phyloP scores from a whole-genome alignment of 23 tunicate genomes.

The Styela clava region DNA sequence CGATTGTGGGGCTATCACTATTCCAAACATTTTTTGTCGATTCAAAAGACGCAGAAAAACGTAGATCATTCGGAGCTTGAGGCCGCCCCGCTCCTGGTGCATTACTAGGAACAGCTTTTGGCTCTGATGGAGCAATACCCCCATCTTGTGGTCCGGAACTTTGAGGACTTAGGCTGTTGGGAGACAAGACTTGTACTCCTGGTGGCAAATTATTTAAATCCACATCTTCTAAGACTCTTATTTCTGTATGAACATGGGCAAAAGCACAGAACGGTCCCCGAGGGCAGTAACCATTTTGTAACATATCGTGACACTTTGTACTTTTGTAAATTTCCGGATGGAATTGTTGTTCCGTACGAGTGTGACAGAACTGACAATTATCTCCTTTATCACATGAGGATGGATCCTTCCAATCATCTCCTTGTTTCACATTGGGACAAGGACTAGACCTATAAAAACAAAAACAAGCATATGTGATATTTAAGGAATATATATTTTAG shows the following conservation, averaged over 20 bases:
- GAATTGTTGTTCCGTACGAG: conserved; percentile 98
- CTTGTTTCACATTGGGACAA: conserved; percentile 96
- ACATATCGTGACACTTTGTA: conserved; percentile 98
- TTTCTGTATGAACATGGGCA: conserved; percentile 98
- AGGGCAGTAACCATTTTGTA: conserved; percentile 97
- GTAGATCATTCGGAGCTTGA: not conserved
- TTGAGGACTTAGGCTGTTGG: not conserved
- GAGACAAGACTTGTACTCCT: conserved; percentile 12
- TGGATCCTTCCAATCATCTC: conserved; percentile 99
- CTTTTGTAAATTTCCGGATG: conserved; percentile 99
- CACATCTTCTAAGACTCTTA: conserved; percentile 64
- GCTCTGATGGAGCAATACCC: not conserved
- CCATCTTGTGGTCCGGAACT: not conserved
- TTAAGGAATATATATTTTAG: no score
- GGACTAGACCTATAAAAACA: conserved; percentile 77
- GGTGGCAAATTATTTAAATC: conserved; percentile 10
- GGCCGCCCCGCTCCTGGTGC: conserved; percentile 32
- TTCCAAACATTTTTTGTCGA: conserved; percentile 11
- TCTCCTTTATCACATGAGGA: conserved; percentile 98
- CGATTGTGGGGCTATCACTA: not conserved
- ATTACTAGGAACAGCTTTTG: not conserved
- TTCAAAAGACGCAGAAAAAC: not conserved
- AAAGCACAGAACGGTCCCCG: conserved; percentile 99
- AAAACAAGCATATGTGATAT: no score
- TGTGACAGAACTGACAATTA: conserved; percentile 93